Percentiles rank a stretch among this genome's conserved stretches.
Evolutionary conservation across 2,113 vertebrate genomes (phyloP).

Genomic region (Tetrax tetrax): DNA sequence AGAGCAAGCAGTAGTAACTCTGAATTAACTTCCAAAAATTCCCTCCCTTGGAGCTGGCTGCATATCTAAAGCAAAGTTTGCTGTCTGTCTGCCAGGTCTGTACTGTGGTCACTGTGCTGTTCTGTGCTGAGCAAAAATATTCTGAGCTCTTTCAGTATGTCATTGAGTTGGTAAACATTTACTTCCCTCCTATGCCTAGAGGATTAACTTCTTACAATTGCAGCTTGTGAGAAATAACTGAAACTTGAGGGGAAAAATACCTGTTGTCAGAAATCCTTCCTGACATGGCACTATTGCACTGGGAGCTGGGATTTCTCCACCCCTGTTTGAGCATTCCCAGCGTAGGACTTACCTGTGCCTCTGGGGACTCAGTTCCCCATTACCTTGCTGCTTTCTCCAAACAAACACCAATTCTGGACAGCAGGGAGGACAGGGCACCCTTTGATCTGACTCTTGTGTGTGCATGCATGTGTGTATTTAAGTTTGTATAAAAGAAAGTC

Average conservation of each 20-base stretch:
- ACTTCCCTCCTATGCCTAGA: background rate
- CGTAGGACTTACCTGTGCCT: background rate
- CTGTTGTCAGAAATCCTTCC: background rate
- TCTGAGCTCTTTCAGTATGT: background rate
- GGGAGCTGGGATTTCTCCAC: background rate
- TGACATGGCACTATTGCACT: background rate
- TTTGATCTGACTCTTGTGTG: background rate
- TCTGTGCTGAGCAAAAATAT: background rate
- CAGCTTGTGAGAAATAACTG: background rate
- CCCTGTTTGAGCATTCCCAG: background rate
- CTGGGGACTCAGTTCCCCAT: background rate
- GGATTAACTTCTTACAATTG: background rate
- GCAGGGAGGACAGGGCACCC: background rate
- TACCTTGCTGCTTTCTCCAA: background rate
- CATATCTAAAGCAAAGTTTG: background rate
- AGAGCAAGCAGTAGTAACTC: background rate
- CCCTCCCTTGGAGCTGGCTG: background rate
- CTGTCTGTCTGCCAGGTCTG: background rate
- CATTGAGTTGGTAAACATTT: background rate
- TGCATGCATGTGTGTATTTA: fast-evolving
- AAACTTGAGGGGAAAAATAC: background rate
- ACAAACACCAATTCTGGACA: background rate
- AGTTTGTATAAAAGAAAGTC: background rate
- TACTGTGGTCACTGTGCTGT: background rate
- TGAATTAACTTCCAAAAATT: background rate